Percentiles rank a stretch among this genome's conserved stretches.
Conservation (phyloP, 2,797 vertebrate species). For the Acanthurus tractus region DNA sequence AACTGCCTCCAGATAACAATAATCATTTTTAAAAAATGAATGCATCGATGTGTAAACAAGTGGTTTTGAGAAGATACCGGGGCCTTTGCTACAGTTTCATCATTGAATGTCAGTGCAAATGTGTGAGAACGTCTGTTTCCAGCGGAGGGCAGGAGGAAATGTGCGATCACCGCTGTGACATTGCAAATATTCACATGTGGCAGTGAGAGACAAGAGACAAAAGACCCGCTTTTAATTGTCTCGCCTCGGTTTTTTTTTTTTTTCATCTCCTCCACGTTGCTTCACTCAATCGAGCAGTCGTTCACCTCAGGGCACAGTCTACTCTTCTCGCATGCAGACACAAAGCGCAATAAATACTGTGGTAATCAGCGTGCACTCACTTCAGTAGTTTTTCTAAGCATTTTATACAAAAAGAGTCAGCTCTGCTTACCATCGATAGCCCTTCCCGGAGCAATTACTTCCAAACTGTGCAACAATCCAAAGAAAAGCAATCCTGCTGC, state of each 20-base stretch:
- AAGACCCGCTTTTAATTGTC: conserved; percentile 62
- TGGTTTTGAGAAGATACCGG: conserved; percentile 19
- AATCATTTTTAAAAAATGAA: neutral
- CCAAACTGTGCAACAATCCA: conserved; percentile 84
- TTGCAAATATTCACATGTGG: conserved; percentile 67
- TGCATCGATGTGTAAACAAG: conserved; percentile 30
- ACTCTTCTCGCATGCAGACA: conserved; percentile 25
- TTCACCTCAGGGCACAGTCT: conserved; percentile 21
- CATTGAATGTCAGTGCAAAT: conserved; percentile 18
- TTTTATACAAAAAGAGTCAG: conserved; percentile 21
- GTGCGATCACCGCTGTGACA: conserved; percentile 59
- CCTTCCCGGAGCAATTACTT: conserved; percentile 78
- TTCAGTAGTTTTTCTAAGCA: conserved; percentile 10
- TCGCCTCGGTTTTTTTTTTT: conserved; percentile 21
- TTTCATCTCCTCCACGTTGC: conserved; percentile 57
- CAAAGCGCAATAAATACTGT: conserved; percentile 1
- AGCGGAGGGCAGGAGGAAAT: neutral
- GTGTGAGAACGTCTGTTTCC: conserved; percentile 12
- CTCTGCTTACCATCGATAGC: conserved; percentile 85
- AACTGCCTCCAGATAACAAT: neutral
- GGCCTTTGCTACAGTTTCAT: conserved; percentile 54
- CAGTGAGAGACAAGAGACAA: conserved; percentile 61
- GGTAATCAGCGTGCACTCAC: conserved; percentile 16
- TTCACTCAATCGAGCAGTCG: conserved; percentile 35
- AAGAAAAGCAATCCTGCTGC: conserved; percentile 80